These are phyloP conservation scores for Sitta carolinensis DNA, from an alignment of 2,797 vertebrate genomes.

Conservation along the genomic window DNA sequence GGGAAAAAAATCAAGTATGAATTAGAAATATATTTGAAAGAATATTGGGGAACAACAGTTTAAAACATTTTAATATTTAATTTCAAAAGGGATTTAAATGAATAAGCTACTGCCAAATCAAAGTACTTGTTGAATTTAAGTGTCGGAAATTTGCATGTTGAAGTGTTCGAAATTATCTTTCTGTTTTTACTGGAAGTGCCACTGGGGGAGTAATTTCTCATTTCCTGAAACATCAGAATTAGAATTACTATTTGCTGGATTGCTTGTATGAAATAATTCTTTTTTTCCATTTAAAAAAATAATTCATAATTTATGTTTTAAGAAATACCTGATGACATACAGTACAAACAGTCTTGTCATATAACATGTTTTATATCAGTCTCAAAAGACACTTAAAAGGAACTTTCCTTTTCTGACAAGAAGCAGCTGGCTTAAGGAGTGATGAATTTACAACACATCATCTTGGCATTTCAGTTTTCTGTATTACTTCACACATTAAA, in stretches of 20 bases:
- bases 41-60: background rate
- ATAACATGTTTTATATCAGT: constrained; percentile 54
- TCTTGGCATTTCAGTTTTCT: constrained; percentile 38
- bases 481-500: constrained; percentile 41
- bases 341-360: constrained; percentile 45
- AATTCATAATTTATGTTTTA: constrained; percentile 45
- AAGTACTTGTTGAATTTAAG: constrained; percentile 34
- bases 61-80: constrained; percentile 21
- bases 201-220: constrained; percentile 33
- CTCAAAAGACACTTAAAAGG: constrained; percentile 53
- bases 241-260: constrained; percentile 40
- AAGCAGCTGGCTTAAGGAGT: constrained; percentile 49
- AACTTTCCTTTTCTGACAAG: constrained; percentile 43
- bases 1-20: background rate
- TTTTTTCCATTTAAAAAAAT: background rate
- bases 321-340: constrained; percentile 60
- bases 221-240: constrained; percentile 43
- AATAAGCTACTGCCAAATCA: background rate
- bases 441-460: constrained; percentile 43
- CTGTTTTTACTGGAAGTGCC: constrained; percentile 25
- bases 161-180: constrained; percentile 42
- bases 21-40: constrained; percentile 23
- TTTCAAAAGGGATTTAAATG: constrained; percentile 24
- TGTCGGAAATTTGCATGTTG: constrained; percentile 26
- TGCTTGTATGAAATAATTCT: constrained; percentile 34